phyloP scores from a whole-genome alignment of 1,140 invertebrate species.

The honey bee (Apis mellifera) region Amel_HAv3.1 CM009931.2:854001-854500 shows the following conservation, averaged over 20 bases:
- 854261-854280: too few species aligned
- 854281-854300: too few species aligned
- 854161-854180: not conserved
- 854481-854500: not conserved
- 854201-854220: not conserved
- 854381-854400: too few species aligned
- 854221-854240: too few species aligned
- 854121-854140: not conserved
- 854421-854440: too few species aligned
- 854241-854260: too few species aligned
- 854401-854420: too few species aligned
- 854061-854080: constrained; percentile 24
- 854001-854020: constrained; percentile 43
- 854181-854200: not conserved
- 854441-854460: too few species aligned
- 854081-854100: constrained; percentile 17
- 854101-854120: constrained; percentile 24
- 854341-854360: too few species aligned
- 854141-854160: constrained; percentile 12
- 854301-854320: too few species aligned
- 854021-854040: constrained; percentile 33
- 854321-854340: too few species aligned
- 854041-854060: constrained; percentile 24
- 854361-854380: too few species aligned
- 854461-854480: not conserved